A percentile compares a stretch with the other conserved stretches of the same genome.
Evolutionary conservation across 1,140 invertebrate species (phyloP).

Genomic region (Panagrolaimus sp.): DNA sequence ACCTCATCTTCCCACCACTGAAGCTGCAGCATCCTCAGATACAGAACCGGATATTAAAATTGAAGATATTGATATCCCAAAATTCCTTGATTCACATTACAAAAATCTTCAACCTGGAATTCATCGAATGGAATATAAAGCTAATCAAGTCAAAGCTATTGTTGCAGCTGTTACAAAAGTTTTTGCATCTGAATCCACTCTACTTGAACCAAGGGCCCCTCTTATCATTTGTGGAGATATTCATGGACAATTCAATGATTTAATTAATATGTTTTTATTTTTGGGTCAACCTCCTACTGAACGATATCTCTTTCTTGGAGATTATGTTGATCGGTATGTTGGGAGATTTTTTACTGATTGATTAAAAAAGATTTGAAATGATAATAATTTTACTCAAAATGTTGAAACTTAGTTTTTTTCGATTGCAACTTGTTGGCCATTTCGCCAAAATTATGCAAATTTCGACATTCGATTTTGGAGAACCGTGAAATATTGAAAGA

Average conservation of each 20-base stretch:
- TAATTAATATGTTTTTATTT: constrained; percentile 37
- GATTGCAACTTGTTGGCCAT: too few relatives aligned
- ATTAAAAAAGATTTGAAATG: too few relatives aligned
- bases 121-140: constrained; percentile 38
- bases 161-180: constrained; percentile 27
- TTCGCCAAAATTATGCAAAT: too few relatives aligned
- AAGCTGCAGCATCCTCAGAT: not conserved
- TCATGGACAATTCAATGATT: constrained; percentile 61
- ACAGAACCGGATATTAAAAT: not conserved
- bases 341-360: too few relatives aligned
- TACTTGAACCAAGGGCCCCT: constrained; percentile 58
- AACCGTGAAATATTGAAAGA: too few relatives aligned
- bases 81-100: constrained; percentile 7
- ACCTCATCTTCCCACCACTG: too few relatives aligned
- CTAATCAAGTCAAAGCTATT: constrained; percentile 26
- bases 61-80: constrained; percentile 1
- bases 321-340: constrained; percentile 73
- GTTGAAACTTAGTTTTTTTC: too few relatives aligned
- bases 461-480: too few relatives aligned
- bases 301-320: constrained; percentile 93
- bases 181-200: constrained; percentile 25
- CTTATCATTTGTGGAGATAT: constrained; percentile 63
- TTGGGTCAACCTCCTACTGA: constrained; percentile 76
- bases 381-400: too few relatives aligned
- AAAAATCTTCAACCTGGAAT: constrained; percentile 16